Evolutionary conservation across 2,888 invertebrate genomes (phyloP).

Genomic region (Lycocerus yunnanus): DNA sequence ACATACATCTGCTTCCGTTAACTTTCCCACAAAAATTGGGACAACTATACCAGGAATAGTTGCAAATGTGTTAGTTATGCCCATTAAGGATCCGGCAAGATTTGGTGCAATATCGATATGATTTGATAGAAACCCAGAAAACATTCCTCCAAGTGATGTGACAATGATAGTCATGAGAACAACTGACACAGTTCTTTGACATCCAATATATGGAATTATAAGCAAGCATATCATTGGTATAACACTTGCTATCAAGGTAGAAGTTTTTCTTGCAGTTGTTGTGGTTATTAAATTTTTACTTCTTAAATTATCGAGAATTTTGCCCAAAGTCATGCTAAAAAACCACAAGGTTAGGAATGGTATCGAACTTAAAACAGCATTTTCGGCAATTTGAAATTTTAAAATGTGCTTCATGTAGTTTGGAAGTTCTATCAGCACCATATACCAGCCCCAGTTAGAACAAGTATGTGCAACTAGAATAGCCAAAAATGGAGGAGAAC

Average conservation of each 20-base stretch:
- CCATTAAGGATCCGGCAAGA: conserved; percentile 80
- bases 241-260: conserved; percentile 65
- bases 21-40: conserved; percentile 72
- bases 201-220: conserved; percentile 70
- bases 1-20: conserved; percentile 77
- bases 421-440: conserved; percentile 80
- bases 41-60: conserved; percentile 82
- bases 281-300: conserved; percentile 66
- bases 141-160: conserved; percentile 80
- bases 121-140: conserved; percentile 80
- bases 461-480: conserved; percentile 78
- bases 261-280: conserved; percentile 74
- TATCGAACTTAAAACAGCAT: conserved; percentile 73
- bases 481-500: conserved; percentile 74
- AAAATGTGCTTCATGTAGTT: conserved; percentile 81
- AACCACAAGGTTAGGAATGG: conserved; percentile 82
- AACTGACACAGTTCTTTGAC: conserved; percentile 68
- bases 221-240: conserved; percentile 73
- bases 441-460: conserved; percentile 86
- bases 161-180: conserved; percentile 68
- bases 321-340: conserved; percentile 73
- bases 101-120: conserved; percentile 87
- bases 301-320: conserved; percentile 67
- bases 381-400: conserved; percentile 75
- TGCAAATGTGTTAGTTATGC: conserved; percentile 78